Base-by-base conservation (phyloP, 1,140 invertebrate genomes). In the Camponotus floridanus region DNA sequence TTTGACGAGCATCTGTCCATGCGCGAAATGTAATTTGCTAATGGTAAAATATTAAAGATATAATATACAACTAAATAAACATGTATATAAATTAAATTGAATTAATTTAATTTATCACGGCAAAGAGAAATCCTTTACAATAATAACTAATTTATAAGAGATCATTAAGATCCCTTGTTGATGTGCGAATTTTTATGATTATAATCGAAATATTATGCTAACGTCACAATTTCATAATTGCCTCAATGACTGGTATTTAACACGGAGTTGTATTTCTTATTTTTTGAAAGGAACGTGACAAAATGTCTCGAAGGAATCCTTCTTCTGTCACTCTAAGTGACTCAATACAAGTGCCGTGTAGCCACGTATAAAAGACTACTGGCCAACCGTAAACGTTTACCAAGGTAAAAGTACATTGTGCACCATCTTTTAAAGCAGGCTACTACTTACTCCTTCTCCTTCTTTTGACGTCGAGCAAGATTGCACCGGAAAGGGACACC, bases 371-470 rank as follows among this genome's bases (percentile, higher is more conserved):
- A 83, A 83, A 48, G 55, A 62, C 55, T 74, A 45, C 68, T 11
- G 21, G 45, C 71, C 61, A 79, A 79, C 45, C 83, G 73, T 65
- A 57, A 65, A 85, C 83, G 33, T 85, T 85, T 85, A 26, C 61
- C 73, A 65, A 65, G 74, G 45, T 85, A 59, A 85, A 79, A 85
- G 59, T 78, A 79, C 83, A 65, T 85, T 85, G 83, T 85, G 39
- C 59, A 65, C 21, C 73, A 83, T 78, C 83, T 79, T 67, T 85
- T 85, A 85, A 85, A 45, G 45, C 45, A 65, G 55, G 31, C 79
- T 59, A 31, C 80, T 83, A 48, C 70, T 51, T 85, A 79, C 59
- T 85, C 45, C 55, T 18, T 15, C 4, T 83, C 3, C 26, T 85
- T 21, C 55, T 76, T 78, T 85, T 42, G 61, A 61, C 73, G 61